These are phyloP conservation scores for Empis stercorea DNA, from an alignment of 2,888 invertebrate species.

Conservation along the genomic window DNA sequence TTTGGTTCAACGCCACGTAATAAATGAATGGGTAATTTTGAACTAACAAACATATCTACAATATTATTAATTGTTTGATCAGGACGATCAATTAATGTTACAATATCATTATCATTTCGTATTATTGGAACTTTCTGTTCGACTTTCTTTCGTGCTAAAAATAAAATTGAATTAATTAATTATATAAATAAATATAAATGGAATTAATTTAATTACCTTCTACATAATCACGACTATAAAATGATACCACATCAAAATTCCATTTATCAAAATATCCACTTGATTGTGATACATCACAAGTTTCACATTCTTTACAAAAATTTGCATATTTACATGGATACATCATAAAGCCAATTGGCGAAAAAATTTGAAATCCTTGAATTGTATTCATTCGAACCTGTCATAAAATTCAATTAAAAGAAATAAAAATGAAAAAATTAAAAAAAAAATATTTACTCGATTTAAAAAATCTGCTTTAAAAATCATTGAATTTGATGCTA, in stretches of 20 bases:
- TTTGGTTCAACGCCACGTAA: constrained; percentile 73
- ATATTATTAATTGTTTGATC: constrained; percentile 40
- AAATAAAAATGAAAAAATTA: background rate
- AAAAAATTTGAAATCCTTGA: constrained; percentile 73
- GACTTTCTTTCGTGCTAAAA: constrained; percentile 49
- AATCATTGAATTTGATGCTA: constrained; percentile 53
- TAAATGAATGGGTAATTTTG: constrained; percentile 50
- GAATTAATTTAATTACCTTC: constrained; percentile 39
- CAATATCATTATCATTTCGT: constrained; percentile 51
- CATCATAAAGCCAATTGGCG: constrained; percentile 82
- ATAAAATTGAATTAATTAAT: constrained; percentile 6
- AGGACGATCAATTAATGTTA: constrained; percentile 36
- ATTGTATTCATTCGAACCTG: constrained; percentile 93
- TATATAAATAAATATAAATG: background rate
- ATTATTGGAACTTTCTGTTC: constrained; percentile 47
- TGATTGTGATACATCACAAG: constrained; percentile 56
- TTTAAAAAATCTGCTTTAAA: constrained; percentile 78
- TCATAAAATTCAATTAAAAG: constrained; percentile 16
- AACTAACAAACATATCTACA: constrained; percentile 56
- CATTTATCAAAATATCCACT: constrained; percentile 67
- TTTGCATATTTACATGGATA: constrained; percentile 55
- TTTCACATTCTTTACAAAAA: constrained; percentile 40
- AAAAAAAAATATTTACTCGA: constrained; percentile 43
- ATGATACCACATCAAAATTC: constrained; percentile 59
- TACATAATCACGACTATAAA: constrained; percentile 74